These are phyloP conservation scores for Halichondria panicea DNA, from an alignment of 37 sponge, comb jelly and placozoan species.

Conservation along the genomic window DNA sequence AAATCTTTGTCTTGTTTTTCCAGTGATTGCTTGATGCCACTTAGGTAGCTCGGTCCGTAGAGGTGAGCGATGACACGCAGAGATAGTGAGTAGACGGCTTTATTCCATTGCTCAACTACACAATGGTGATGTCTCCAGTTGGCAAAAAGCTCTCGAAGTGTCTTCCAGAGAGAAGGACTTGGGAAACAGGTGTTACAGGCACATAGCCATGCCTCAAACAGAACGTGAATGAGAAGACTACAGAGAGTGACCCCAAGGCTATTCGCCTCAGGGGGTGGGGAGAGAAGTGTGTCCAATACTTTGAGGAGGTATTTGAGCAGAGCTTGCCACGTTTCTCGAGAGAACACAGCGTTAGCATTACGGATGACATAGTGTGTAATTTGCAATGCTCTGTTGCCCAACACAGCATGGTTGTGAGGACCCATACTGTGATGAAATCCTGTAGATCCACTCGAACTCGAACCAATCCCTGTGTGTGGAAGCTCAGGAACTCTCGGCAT, in stretches of 20 bases:
- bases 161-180: slow-evolving; percentile 79
- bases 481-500: slow-evolving; percentile 13
- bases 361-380: slow-evolving; percentile 21
- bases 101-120: slow-evolving; percentile 72
- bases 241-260: slow-evolving; percentile 60
- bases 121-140: slow-evolving; percentile 81
- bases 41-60: slow-evolving; percentile 56
- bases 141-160: slow-evolving; percentile 63
- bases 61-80: slow-evolving; percentile 47
- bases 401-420: slow-evolving; percentile 41
- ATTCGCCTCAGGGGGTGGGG: slow-evolving; percentile 53
- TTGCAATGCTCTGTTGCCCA: slow-evolving; percentile 59
- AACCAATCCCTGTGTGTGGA: not conserved
- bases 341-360: slow-evolving; percentile 13
- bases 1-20: slow-evolving; percentile 24
- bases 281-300: slow-evolving; percentile 49
- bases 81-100: slow-evolving; percentile 60
- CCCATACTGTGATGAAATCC: not conserved
- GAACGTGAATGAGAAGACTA: slow-evolving; percentile 44
- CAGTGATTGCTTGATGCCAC: not conserved
- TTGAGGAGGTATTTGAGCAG: slow-evolving; percentile 47
- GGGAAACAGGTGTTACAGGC: slow-evolving; percentile 69
- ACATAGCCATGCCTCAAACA: slow-evolving; percentile 77
- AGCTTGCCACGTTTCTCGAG: slow-evolving; percentile 52
- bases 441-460: not conserved